Evolutionary conservation across 2,888 invertebrate genomes (phyloP).

Genomic region (Platycheirus albimanus): DNA sequence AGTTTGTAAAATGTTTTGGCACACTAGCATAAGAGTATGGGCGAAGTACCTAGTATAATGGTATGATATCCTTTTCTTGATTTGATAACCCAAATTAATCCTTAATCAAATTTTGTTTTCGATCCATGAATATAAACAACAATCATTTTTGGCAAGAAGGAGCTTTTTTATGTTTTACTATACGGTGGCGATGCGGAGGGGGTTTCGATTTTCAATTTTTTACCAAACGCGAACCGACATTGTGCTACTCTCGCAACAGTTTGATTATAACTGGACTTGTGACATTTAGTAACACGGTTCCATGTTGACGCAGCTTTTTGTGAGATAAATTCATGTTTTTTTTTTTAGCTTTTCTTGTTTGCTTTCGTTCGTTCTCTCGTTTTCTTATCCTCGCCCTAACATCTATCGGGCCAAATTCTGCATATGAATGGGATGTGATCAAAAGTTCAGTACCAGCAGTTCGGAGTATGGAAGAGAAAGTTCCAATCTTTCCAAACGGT

Average conservation of each 20-base stretch:
- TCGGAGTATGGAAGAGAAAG: slow-evolving; percentile 49
- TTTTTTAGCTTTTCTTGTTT: no score
- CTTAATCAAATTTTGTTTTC: slow-evolving; percentile 30
- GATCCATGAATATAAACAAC: slow-evolving; percentile 29
- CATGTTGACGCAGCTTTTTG: slow-evolving; percentile 69
- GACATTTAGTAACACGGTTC: slow-evolving; percentile 58
- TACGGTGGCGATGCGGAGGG: slow-evolving; percentile 4
- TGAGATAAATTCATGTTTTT: slow-evolving; percentile 15
- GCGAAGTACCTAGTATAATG: neutral
- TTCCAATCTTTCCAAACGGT: neutral
- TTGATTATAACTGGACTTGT: slow-evolving; percentile 72
- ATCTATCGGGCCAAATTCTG: slow-evolving; percentile 48
- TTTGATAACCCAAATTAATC: slow-evolving; percentile 44
- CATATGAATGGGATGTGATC: slow-evolving; percentile 56
- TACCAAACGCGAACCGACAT: slow-evolving; percentile 69
- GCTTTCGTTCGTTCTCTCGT: slow-evolving; percentile 24
- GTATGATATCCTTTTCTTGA: slow-evolving; percentile 24
- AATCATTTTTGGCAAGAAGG: slow-evolving; percentile 15
- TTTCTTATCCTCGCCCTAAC: slow-evolving; percentile 61
- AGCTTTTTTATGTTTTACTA: slow-evolving; percentile 45
- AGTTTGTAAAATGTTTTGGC: slow-evolving; percentile 5
- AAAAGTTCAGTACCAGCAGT: slow-evolving; percentile 41
- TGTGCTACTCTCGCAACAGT: slow-evolving; percentile 73
- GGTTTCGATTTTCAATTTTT: slow-evolving; percentile 17
- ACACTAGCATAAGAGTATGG: neutral